These are phyloP conservation scores for Caenorhabditis remanei DNA, from an alignment of 1,140 invertebrate species.

Conservation along the genomic window DNA sequence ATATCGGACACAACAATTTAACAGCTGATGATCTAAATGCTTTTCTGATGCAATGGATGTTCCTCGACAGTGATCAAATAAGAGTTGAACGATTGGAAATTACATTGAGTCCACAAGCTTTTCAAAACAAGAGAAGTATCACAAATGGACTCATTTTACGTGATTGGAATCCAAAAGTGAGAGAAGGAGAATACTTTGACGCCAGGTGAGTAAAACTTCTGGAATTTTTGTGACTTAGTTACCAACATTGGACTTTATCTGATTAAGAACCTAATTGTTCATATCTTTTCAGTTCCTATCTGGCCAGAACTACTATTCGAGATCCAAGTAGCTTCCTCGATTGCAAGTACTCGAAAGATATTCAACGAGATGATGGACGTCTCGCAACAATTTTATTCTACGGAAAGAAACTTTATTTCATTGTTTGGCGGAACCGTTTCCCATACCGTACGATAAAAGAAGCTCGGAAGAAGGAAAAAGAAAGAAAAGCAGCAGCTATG, in stretches of 20 bases:
- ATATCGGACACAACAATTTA: constrained; percentile 37
- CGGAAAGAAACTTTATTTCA: background rate
- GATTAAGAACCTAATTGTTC: background rate
- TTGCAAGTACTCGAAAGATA: constrained; percentile 39
- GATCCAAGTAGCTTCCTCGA: background rate
- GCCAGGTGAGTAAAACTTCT: background rate
- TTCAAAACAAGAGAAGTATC: background rate
- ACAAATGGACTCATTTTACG: background rate
- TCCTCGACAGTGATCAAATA: constrained; percentile 1
- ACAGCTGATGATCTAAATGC: constrained; percentile 36
- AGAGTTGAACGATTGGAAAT: constrained; percentile 13
- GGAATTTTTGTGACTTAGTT: background rate
- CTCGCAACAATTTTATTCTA: background rate
- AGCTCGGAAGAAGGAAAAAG: background rate
- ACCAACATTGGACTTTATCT: no score
- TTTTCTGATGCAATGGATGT: constrained; percentile 35
- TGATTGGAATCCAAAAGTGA: constrained; percentile 11
- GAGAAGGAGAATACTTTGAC: constrained; percentile 26
- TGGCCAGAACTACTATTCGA: background rate
- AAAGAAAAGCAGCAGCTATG: background rate
- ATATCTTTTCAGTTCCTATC: background rate
- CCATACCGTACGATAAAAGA: background rate
- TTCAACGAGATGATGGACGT: constrained; percentile 11
- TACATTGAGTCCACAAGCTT: constrained; percentile 25
- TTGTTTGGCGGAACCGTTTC: constrained; percentile 5